Conservation (phyloP, 2,888 invertebrate genomes). For the Rhamnusium bicolor region DNA sequence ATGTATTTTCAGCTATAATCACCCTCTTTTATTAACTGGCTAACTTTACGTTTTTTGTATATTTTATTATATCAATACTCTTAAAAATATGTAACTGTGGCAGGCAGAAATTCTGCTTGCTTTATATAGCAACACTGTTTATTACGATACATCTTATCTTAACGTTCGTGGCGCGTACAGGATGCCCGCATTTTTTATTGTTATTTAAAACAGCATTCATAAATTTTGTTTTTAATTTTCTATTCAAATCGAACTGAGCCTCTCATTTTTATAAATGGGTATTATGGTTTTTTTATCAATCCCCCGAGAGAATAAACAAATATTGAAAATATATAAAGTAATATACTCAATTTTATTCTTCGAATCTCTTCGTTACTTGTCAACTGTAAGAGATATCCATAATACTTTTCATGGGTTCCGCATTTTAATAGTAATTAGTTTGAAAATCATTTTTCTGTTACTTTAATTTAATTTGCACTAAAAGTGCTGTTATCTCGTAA, state of each 20-base stretch:
- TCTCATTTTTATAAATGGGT: no score
- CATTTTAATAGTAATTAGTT: neutral
- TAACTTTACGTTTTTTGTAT: no score
- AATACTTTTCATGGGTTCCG: neutral
- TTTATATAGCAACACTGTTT: neutral
- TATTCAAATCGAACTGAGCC: neutral
- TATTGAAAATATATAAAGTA: neutral
- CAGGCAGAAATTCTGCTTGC: no score
- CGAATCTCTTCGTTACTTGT: neutral
- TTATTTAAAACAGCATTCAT: neutral
- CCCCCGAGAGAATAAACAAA: neutral
- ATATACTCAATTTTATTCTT: neutral
- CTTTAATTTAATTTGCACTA: no score
- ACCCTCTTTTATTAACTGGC: no score
- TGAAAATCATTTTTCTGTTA: neutral
- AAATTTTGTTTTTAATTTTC: neutral
- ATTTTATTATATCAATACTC: no score
- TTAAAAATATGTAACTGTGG: no score
- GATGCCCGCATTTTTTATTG: neutral
- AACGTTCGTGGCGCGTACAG: neutral
- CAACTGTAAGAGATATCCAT: neutral
- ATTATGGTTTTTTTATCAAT: neutral
- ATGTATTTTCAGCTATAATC: no score
- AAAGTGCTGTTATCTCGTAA: no score
- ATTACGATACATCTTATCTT: neutral